A percentile compares a stretch with the other conserved stretches of the same genome.
phyloP scores from a whole-genome alignment of 2,113 vertebrate species.

The Centropristis striata region DNA sequence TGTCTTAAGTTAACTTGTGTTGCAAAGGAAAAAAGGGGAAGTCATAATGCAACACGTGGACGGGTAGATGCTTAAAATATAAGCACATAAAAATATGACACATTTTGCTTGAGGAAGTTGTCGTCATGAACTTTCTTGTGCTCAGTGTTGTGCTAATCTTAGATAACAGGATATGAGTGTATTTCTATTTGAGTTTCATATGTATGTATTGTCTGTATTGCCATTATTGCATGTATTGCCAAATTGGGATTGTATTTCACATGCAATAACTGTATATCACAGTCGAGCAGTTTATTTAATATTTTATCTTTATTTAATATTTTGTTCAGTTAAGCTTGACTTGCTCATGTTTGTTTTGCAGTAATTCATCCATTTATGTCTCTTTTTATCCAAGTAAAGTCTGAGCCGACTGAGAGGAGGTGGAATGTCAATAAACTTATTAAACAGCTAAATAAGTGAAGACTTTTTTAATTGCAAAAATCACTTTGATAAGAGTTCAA shows the following conservation, averaged over 20 bases:
- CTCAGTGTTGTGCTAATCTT: background rate
- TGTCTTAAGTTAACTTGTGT: background rate
- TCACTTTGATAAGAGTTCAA: background rate
- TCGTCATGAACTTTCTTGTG: background rate
- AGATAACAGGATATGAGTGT: too few relatives aligned
- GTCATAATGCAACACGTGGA: background rate
- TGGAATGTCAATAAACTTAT: background rate
- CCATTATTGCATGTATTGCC: background rate
- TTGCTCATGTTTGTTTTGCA: background rate
- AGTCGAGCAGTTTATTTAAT: background rate
- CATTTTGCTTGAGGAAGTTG: background rate
- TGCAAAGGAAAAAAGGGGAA: background rate
- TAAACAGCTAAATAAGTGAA: background rate
- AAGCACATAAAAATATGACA: too few relatives aligned
- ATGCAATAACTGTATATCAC: background rate
- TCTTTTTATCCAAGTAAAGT: background rate
- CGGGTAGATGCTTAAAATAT: background rate
- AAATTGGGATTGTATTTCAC: background rate
- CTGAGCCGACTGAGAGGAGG: too few relatives aligned
- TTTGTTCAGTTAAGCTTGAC: background rate
- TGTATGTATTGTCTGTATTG: background rate
- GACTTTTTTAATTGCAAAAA: background rate
- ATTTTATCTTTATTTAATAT: background rate
- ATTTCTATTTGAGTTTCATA: too few relatives aligned
- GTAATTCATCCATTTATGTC: background rate